Evolutionary conservation across 2,113 vertebrate genomes (phyloP), one percentile per base, ranked within the genome.

Genomic region (Centrocercus urophasianus): DNA sequence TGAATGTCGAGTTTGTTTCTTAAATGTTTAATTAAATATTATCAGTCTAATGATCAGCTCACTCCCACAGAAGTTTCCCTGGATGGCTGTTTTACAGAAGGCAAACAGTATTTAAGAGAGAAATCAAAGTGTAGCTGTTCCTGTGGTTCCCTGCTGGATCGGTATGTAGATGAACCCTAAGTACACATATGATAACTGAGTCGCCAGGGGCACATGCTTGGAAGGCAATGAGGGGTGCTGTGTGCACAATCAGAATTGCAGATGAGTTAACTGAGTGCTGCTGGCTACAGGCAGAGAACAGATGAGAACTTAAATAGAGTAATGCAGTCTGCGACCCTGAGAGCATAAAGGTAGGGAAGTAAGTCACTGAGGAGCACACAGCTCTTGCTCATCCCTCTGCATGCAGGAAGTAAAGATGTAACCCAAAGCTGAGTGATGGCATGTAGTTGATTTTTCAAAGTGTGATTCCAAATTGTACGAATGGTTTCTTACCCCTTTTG

Each of bases 301-400:
- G 80, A 79, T 73, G 65, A 90, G 88, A 94, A 94, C 92, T 90
- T 89, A 96, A 88, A 76, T 69, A 79, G 88, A 89, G 40, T 83
- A 66, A 81, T n/a, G 77, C 52, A 64, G 84, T 30, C 43, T 78
- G 72, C 1, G 3, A 20, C 65, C 72, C 76, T 11, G 16, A 85
- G 75, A 54, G 72, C 57, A 61, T 75, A 56, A 86, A 88, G 78
- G 63, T 90, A 77, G 82, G 90, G 89, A 81, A 56, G 60, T 21
- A 79, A 54, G 90, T 59, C 40, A 27, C 21, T 10, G 25, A 77
- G 71, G 71, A 92, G 67, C 47, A 13, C 63, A 57, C 65, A 61
- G 60, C 17, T 71, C 48, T 83, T 36, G 6, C 34, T 65, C 61
- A 2, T 59, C 43, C 80, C 80, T 75, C n/a, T 60, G 54, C 32